Evolutionary conservation across 2,888 invertebrate genomes (phyloP).

Genomic region (Anticlea derivata): DNA sequence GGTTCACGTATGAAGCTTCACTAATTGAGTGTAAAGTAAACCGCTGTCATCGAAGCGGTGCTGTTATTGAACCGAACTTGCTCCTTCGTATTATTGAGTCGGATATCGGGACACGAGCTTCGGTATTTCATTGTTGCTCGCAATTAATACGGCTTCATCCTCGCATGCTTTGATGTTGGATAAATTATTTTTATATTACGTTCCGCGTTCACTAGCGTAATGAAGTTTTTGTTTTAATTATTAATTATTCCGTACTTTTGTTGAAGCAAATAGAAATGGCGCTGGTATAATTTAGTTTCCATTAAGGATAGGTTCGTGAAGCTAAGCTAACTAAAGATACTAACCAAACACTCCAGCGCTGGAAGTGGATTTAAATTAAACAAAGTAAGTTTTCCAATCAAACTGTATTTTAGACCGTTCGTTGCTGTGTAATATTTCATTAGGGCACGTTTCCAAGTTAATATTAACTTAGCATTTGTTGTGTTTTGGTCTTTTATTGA

Average conservation of each 20-base stretch:
- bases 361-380: conserved; percentile 37
- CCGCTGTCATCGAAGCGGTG: conserved; percentile 58
- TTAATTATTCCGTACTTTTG: conserved; percentile 21
- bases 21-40: conserved; percentile 70
- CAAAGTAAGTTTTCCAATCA: conserved; percentile 42
- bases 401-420: conserved; percentile 37
- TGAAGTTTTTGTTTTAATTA: conserved; percentile 30
- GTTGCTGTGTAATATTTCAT: conserved; percentile 34
- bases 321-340: conserved; percentile 36
- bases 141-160: conserved; percentile 33
- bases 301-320: conserved; percentile 25
- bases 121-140: conserved; percentile 34
- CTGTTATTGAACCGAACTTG: conserved; percentile 56
- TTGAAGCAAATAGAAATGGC: conserved; percentile 13
- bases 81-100: conserved; percentile 50
- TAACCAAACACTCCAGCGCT: conserved; percentile 35
- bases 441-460: conserved; percentile 31
- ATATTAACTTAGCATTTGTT: conserved; percentile 25
- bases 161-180: conserved; percentile 23
- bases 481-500: conserved; percentile 14
- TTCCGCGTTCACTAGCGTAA: conserved; percentile 31
- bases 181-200: conserved; percentile 32
- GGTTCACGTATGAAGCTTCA: conserved; percentile 55
- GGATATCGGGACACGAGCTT: conserved; percentile 36
- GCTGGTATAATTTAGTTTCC: conserved; percentile 23